Base-by-base conservation (phyloP, 2,113 vertebrate species). In the Alosa alosa region DNA sequence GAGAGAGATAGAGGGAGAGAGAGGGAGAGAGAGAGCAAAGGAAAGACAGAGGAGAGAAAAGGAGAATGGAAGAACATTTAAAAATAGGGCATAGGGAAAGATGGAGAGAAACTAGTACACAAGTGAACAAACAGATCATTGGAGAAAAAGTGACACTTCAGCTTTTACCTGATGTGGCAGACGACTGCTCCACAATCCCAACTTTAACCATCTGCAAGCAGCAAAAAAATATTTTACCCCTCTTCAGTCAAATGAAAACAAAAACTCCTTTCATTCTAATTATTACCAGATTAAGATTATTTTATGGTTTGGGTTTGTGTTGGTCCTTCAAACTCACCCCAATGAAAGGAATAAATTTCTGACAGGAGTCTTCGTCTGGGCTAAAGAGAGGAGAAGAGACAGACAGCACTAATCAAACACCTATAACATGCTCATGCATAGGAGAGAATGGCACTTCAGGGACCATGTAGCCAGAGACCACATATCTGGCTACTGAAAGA, bases 341-440 rank as follows among this genome's bases (percentile, higher is more conserved):
- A 0, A 99, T 96, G 78, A 99, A 99, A 31, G 98, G 98, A 91
- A 99, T 99, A 94, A 99, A 99, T 89, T 98, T 99, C 94, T 99
- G 98, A 1, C 98, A 98, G 0, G 98, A 98, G 88, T 99, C 98
- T 93, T 99, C 98, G 0, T 98, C 97, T 5, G 97, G 97, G 94
- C 98, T 99, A 92, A 31, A 50, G 10, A 55, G 72, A 41, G 78
- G 31, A 25, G 87, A 89, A 10, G 10, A 46, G 25, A 9, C 25
- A 83, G 17, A 83, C 60, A 36, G 82, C 85, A 90, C 46, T 55
- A 78, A 75, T 20, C 82, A 81, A n/a, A 84, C 60, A 52, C 46
- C 41, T 52, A 87, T 44, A 44, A 50, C 75, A 84, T 78, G 81
- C 44, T 85, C 39, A 49, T 85, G 57, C 75, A 17, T 41, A 6